Conservation (phyloP, 2,888 invertebrate genomes). For the Sturmia bella region DNA sequence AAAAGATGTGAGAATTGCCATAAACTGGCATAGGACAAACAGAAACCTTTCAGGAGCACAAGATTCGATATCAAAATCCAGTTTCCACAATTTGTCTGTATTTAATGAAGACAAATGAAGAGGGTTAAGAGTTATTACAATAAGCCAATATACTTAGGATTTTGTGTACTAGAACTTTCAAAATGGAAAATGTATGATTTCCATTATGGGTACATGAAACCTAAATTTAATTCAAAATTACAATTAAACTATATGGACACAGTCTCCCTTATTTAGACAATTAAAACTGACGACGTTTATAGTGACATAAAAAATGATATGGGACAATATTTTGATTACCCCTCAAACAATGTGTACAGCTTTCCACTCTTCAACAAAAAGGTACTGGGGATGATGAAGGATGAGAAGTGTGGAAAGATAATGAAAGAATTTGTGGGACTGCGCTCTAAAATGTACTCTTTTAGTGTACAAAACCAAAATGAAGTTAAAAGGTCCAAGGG, state of each 20-base stretch:
- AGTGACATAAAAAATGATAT: neutral
- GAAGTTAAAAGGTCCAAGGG: neutral
- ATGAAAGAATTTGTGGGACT: neutral
- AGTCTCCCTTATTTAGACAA: too few relatives aligned
- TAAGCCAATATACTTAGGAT: neutral
- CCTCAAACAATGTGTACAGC: neutral
- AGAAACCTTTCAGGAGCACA: neutral
- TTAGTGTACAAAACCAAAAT: neutral
- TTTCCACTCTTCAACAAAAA: neutral
- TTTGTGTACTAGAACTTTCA: conserved; percentile 6
- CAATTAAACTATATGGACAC: too few relatives aligned
- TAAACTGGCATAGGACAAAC: neutral
- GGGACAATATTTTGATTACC: neutral
- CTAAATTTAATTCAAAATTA: too few relatives aligned
- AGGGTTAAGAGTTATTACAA: neutral
- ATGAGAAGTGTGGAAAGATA: neutral
- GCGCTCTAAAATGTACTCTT: neutral
- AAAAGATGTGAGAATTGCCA: neutral
- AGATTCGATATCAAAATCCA: neutral
- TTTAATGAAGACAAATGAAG: neutral
- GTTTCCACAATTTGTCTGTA: neutral
- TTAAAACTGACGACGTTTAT: too few relatives aligned
- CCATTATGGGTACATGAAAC: neutral
- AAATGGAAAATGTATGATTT: conserved; percentile 20
- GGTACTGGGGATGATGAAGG: conserved; percentile 6